phyloP scores from a whole-genome alignment of 2,113 vertebrate species.

The Zosterops lateralis region DNA sequence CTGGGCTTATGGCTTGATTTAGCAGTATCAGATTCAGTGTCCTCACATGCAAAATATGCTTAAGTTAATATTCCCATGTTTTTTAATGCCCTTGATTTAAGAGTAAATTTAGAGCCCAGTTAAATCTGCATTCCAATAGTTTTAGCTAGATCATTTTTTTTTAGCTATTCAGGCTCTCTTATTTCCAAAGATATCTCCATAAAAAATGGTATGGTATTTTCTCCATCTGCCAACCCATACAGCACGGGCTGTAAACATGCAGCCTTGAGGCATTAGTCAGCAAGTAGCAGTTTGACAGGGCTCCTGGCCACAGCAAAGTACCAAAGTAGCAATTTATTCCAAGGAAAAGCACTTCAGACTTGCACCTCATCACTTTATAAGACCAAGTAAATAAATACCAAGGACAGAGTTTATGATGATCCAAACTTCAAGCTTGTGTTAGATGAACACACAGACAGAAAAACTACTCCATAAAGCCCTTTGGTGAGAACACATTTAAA shows the following conservation, averaged over 20 bases:
- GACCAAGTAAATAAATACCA: neutral
- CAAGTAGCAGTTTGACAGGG: neutral
- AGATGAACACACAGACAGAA: neutral
- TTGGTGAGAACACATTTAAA: neutral
- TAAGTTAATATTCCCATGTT: neutral
- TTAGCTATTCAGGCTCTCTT: neutral
- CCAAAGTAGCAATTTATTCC: neutral
- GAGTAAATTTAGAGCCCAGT: neutral
- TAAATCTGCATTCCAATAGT: neutral
- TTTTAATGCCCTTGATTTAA: neutral
- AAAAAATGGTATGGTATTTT: constrained; percentile 32
- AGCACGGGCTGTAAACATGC: neutral
- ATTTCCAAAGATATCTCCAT: constrained; percentile 25
- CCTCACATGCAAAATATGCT: neutral
- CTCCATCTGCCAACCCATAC: constrained; percentile 25
- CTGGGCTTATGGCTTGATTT: constrained; percentile 1
- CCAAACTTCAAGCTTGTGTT: neutral
- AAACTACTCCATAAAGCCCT: neutral
- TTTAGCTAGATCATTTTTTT: neutral
- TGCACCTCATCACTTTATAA: neutral
- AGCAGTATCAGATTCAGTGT: neutral
- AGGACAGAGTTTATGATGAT: neutral
- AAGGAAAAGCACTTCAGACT: neutral
- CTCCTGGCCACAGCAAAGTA: neutral
- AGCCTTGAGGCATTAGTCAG: constrained; percentile 25